phyloP scores from a whole-genome alignment of 2,888 invertebrate species.

The Syrphus vitripennis region DNA sequence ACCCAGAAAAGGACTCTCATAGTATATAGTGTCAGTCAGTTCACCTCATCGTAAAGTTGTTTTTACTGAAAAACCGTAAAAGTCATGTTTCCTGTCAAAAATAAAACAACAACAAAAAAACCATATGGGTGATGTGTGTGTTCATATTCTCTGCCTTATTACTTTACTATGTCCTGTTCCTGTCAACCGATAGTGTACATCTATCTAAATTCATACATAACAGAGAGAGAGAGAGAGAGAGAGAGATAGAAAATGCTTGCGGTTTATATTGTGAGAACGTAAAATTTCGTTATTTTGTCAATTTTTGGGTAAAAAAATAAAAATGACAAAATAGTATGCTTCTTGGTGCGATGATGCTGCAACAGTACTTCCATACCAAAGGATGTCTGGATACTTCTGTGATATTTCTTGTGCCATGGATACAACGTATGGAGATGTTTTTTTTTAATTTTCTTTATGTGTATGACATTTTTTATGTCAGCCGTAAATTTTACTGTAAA shows the following conservation, averaged over 20 bases:
- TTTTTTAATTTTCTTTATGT: constrained; percentile 64
- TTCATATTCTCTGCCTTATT: constrained; percentile 63
- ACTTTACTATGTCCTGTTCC: constrained; percentile 5
- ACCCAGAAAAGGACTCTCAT: constrained; percentile 25
- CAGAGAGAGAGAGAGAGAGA: background rate
- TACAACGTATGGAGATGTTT: constrained; percentile 9
- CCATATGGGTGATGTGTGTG: constrained; percentile 3
- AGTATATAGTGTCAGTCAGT: constrained; percentile 2
- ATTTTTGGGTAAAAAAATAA: constrained; percentile 29
- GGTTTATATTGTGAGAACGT: constrained; percentile 66
- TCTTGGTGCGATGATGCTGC: background rate
- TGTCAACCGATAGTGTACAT: background rate
- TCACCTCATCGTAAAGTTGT: constrained; percentile 61
- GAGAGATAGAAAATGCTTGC: constrained; percentile 26
- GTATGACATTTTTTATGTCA: constrained; percentile 66
- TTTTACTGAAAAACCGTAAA: constrained; percentile 65
- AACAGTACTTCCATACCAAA: constrained; percentile 1
- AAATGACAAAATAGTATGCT: background rate
- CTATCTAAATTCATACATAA: too few relatives aligned
- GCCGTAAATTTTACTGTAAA: constrained; percentile 53
- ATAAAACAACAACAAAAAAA: constrained; percentile 15
- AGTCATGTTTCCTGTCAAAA: constrained; percentile 57
- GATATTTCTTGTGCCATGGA: background rate
- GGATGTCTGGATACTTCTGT: constrained; percentile 5
- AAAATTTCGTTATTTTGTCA: constrained; percentile 66